Conservation (phyloP, 2,888 invertebrate genomes). For the Eupithecia exiguata region DNA sequence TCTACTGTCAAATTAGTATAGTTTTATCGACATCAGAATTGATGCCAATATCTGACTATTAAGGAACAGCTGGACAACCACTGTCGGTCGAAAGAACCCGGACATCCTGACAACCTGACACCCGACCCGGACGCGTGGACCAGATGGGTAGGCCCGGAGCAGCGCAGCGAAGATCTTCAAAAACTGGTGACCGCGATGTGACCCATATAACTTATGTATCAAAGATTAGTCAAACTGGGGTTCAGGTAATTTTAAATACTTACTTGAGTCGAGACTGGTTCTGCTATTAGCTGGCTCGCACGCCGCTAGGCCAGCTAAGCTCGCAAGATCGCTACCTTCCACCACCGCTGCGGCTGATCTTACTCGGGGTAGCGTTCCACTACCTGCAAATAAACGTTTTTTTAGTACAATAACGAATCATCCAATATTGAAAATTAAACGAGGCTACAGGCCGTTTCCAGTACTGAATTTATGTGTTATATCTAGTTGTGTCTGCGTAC, state of each 20-base stretch:
- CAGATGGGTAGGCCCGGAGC: too few relatives aligned
- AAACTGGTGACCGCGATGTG: too few relatives aligned
- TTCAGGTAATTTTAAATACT: not conserved
- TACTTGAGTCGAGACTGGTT: conserved; percentile 66
- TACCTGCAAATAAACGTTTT: conserved; percentile 48
- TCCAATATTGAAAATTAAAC: not conserved
- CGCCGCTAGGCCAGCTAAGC: conserved; percentile 64
- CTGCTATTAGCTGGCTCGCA: conserved; percentile 70
- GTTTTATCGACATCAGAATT: too few relatives aligned
- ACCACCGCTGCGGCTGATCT: conserved; percentile 95
- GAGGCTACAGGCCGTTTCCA: not conserved
- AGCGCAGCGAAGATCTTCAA: too few relatives aligned
- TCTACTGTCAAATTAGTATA: too few relatives aligned
- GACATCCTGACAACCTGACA: too few relatives aligned
- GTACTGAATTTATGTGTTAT: not conserved
- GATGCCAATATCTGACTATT: too few relatives aligned
- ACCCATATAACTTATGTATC: too few relatives aligned
- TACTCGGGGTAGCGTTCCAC: conserved; percentile 73
- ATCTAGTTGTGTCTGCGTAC: not conserved
- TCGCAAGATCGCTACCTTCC: conserved; percentile 89
- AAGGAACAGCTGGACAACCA: too few relatives aligned
- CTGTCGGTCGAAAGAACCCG: too few relatives aligned
- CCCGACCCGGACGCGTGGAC: too few relatives aligned
- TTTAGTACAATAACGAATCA: not conserved
- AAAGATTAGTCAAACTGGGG: too few relatives aligned